Base-by-base conservation (phyloP, 2,888 invertebrate genomes). In the Perizoma affinitatum region DNA sequence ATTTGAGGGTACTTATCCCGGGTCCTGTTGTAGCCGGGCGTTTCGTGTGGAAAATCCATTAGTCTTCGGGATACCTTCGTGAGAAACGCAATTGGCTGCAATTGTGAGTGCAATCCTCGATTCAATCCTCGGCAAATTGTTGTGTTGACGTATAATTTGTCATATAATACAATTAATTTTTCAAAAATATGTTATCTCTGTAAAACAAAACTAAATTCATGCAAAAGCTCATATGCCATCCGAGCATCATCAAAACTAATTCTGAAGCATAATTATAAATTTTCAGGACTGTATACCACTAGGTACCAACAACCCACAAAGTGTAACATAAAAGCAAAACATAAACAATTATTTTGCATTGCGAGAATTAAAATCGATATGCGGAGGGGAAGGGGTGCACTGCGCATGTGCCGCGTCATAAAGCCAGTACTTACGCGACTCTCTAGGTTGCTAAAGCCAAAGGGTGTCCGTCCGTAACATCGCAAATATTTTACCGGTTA, bases 391-490 rank as follows among this genome's bases (percentile, higher is more conserved):
- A 33, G 38, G 47, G 44, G 44, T 50, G 45, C 35, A 5, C 45
- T 45, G 49, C 59, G 54, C 58, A 54, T 59, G 59, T 45, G 59
- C 43, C n/a, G 49, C 11, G 38, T 41, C 33, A 10, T 38, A 42
- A 47, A 48, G n/a, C 54, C 48, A 48, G 42, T 6, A 22, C 44
- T 33, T 40, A 22, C 38, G 36, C 38, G 38, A 22, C 22, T 2
- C 22, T 3, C 22, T 2, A 33, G 11, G 6, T 45, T 9, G 40
- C 46, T 36, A 38, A n/a, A 34, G 46, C 11, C 10, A 11, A 38
- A 35, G 36, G 36, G 46, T 34, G n/a, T 44, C 46, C 34, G 9
- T 44, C 5, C 5, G 4, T 22, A 22, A 4, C 22, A 44, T 43
- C 11, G 43, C 9, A 6, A 43, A 6, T n/a, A 42, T 3, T 7